Evolutionary conservation across 2,888 invertebrate species (phyloP).

Genomic region (Malacosoma neustria): DNA sequence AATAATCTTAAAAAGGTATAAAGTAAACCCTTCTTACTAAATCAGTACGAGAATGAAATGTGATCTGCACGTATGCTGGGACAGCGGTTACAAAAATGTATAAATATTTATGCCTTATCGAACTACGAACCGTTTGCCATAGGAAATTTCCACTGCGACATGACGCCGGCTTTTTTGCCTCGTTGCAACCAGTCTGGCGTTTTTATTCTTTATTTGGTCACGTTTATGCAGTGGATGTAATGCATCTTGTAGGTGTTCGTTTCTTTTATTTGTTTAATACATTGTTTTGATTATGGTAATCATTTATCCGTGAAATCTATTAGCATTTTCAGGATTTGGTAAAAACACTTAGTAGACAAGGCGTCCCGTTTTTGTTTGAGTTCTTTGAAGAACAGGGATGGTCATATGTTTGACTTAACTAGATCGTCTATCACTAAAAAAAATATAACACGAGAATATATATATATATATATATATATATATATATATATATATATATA

Average conservation of each 20-base stretch:
- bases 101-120: not conserved
- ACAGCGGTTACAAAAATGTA: not conserved
- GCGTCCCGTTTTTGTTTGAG: constrained; percentile 12
- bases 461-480: too few species aligned
- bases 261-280: not conserved
- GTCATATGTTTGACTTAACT: too few species aligned
- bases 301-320: too few species aligned
- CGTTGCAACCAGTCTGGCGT: not conserved
- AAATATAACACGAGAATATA: too few species aligned
- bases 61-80: too few species aligned
- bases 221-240: not conserved
- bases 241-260: not conserved
- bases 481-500: too few species aligned
- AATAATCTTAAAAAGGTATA: too few species aligned
- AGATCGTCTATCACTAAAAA: too few species aligned
- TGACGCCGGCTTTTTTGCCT: not conserved
- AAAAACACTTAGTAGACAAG: constrained; percentile 25
- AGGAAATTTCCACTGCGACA: not conserved
- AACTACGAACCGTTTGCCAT: not conserved
- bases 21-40: too few species aligned
- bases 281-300: not conserved
- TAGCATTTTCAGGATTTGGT: too few species aligned
- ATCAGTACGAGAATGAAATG: too few species aligned
- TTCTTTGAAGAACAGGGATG: constrained; percentile 9
- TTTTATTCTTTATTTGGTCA: not conserved